phyloP scores from a whole-genome alignment of 2,113 vertebrate species.

The Plecturocebus donacophilus region DNA sequence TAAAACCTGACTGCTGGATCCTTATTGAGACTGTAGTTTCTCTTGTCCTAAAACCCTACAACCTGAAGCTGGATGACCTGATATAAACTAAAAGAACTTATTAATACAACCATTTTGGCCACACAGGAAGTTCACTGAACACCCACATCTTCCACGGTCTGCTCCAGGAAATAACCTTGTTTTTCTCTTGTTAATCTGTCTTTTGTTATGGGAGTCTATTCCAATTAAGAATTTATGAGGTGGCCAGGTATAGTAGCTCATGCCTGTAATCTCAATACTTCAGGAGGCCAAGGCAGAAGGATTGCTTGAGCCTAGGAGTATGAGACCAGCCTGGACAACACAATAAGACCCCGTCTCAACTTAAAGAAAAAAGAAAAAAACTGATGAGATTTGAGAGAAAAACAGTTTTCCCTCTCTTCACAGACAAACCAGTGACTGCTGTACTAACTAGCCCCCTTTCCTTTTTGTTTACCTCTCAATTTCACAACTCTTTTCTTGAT shows the following conservation, averaged over 20 bases:
- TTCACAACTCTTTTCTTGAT: background rate
- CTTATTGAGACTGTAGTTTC: background rate
- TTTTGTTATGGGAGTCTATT: no score
- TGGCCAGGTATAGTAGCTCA: no score
- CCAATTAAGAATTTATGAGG: no score
- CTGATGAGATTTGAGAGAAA: no score
- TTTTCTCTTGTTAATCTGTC: no score
- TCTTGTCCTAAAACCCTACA: background rate
- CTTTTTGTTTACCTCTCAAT: background rate
- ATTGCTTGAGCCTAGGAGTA: no score
- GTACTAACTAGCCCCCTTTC: background rate
- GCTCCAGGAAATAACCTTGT: background rate
- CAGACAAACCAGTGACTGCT: background rate
- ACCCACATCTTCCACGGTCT: background rate
- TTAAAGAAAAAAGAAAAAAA: no score
- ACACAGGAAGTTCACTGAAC: background rate
- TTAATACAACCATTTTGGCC: background rate
- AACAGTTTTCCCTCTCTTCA: background rate
- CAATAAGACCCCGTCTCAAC: no score
- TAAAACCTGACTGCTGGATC: background rate
- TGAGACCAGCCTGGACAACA: no score
- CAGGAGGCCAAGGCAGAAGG: no score
- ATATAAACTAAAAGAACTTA: background rate
- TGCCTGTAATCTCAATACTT: no score
- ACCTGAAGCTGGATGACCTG: background rate